Evolutionary conservation across 2,797 vertebrate species (phyloP).

Genomic region (Todus mexicanus): DNA sequence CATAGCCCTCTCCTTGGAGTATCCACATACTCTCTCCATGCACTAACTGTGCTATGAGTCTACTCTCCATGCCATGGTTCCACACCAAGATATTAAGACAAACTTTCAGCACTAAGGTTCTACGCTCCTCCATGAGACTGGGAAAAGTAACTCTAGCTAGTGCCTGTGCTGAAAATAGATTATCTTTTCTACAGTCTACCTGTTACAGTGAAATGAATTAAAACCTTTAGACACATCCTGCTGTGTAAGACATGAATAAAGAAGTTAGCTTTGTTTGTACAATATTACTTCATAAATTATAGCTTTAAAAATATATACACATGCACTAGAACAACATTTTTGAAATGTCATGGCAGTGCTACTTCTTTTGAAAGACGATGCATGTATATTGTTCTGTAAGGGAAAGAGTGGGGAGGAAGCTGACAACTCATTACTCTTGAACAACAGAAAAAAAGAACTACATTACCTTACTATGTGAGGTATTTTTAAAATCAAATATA

Average conservation of each 20-base stretch:
- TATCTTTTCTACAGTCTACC: neutral
- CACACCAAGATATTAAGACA: neutral
- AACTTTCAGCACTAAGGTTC: neutral
- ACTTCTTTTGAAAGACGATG: neutral
- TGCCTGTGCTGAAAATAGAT: neutral
- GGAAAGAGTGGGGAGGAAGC: neutral
- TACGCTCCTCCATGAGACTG: neutral
- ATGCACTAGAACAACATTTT: neutral
- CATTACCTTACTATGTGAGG: neutral
- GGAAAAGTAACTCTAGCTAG: neutral
- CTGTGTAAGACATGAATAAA: neutral
- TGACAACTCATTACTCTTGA: constrained; percentile 22
- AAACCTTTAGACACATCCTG: neutral
- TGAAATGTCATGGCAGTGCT: neutral
- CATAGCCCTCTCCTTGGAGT: neutral
- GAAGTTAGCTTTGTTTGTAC: neutral
- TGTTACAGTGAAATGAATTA: neutral
- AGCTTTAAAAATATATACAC: neutral
- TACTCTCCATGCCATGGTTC: neutral
- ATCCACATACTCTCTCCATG: neutral
- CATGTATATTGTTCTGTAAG: neutral
- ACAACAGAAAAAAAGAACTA: neutral
- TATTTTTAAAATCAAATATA: neutral
- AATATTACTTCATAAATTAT: neutral
- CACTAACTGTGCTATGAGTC: neutral